Percentiles rank a stretch among this genome's conserved stretches.
These are phyloP conservation scores for Helicoverpa assulta DNA, from an alignment of 2,888 invertebrate species.

Conservation along the genomic window DNA sequence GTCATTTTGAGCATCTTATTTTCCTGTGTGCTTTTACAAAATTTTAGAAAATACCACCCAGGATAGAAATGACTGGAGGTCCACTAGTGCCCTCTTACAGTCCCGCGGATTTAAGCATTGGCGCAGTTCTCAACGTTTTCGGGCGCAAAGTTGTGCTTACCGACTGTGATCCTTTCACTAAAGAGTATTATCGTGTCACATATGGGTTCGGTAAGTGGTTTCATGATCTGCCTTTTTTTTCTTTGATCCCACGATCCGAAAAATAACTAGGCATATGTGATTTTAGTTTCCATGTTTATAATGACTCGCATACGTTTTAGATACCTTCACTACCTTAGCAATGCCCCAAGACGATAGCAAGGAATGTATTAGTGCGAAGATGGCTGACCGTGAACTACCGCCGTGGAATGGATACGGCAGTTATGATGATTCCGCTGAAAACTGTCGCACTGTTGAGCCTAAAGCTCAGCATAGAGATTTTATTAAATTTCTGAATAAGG, in stretches of 20 bases:
- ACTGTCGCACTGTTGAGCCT: conserved; percentile 95
- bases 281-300: neutral
- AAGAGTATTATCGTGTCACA: conserved; percentile 94
- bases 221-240: neutral
- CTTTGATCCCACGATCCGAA: too few relatives aligned
- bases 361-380: conserved; percentile 72
- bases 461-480: conserved; percentile 94
- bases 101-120: conserved; percentile 95
- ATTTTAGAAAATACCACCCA: conserved; percentile 80
- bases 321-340: conserved; percentile 91
- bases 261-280: too few relatives aligned
- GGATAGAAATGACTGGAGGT: conserved; percentile 84
- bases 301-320: conserved; percentile 70
- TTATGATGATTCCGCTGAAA: conserved; percentile 96
- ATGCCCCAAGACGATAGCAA: conserved; percentile 81
- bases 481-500: conserved; percentile 94
- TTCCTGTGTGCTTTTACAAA: neutral
- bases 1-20: neutral
- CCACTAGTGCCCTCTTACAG: conserved; percentile 86
- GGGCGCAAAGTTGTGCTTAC: conserved; percentile 95
- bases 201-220: conserved; percentile 90
- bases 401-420: conserved; percentile 98
- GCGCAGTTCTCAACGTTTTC: conserved; percentile 94
- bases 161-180: conserved; percentile 96
- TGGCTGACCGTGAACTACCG: conserved; percentile 90